phyloP scores from a whole-genome alignment of 2,113 vertebrate genomes.

The Anolis carolinensis region DNA sequence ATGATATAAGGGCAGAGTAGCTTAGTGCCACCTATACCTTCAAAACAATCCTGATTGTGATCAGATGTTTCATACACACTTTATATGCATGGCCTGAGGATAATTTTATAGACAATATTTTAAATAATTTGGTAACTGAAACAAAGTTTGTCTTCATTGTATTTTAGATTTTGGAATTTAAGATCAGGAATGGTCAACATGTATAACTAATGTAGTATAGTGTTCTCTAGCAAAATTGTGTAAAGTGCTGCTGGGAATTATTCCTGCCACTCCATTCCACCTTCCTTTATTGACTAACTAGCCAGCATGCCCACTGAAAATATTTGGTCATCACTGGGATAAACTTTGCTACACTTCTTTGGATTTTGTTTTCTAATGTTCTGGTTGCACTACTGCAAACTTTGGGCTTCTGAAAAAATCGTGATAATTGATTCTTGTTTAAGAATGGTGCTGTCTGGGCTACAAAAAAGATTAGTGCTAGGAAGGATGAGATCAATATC shows the following conservation, averaged over 20 bases:
- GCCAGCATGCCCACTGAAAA: not conserved
- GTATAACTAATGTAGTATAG: no score
- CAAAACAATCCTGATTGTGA: not conserved
- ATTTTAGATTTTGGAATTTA: not conserved
- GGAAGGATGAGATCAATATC: not conserved
- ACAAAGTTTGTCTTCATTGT: no score
- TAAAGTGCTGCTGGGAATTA: not conserved
- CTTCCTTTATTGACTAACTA: not conserved
- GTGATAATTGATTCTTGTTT: not conserved
- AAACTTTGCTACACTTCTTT: not conserved
- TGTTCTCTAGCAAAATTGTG: no score
- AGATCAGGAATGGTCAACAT: no score
- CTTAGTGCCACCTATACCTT: not conserved
- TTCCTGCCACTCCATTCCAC: not conserved
- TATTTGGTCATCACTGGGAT: not conserved
- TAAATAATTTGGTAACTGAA: no score
- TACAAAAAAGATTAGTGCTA: not conserved
- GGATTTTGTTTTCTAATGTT: not conserved
- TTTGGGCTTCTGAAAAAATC: not conserved
- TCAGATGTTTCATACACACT: not conserved
- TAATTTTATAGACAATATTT: no score
- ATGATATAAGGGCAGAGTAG: not conserved
- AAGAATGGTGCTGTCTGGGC: not conserved
- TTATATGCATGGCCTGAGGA: no score
- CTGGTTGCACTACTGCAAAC: not conserved